These are phyloP conservation scores for Clarias laeviceps DNA, from an alignment of 2,797 vertebrate genomes.

Conservation along the genomic window DNA sequence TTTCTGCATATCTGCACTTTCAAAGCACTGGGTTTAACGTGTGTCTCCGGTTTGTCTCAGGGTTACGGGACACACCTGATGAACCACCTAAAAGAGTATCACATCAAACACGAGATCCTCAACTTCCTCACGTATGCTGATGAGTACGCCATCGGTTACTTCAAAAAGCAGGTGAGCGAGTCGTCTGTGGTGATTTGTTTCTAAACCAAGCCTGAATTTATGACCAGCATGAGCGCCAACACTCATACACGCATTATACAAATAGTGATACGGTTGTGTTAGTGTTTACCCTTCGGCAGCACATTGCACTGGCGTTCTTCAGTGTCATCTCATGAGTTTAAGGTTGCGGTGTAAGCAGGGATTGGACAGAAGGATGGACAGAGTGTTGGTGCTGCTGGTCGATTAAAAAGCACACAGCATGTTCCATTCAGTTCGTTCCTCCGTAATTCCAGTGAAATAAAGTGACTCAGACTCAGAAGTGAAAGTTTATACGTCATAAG, in stretches of 20 bases:
- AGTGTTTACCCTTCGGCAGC: not conserved
- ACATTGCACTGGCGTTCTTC: not conserved
- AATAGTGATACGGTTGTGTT: not conserved
- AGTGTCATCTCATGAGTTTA: no score
- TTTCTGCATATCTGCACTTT: not conserved
- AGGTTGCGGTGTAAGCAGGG: no score
- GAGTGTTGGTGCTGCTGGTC: not conserved
- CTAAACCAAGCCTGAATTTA: not conserved
- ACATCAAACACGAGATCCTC: conserved; percentile 96
- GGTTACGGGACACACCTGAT: conserved; percentile 98
- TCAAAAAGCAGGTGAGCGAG: conserved; percentile 93
- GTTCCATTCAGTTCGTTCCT: not conserved
- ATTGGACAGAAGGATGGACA: no score
- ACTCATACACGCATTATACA: not conserved
- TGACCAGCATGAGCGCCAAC: not conserved
- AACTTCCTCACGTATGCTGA: conserved; percentile 98
- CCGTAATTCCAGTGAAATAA: not conserved
- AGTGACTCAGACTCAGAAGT: not conserved
- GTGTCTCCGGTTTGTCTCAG: conserved; percentile 64
- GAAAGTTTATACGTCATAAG: not conserved
- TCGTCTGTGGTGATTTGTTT: not conserved
- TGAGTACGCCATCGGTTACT: conserved; percentile 98
- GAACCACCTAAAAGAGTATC: conserved; percentile 99
- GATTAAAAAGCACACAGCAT: not conserved
- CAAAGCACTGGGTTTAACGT: not conserved